Conservation (phyloP, 1,140 invertebrate species). For the Zaprionus capensis region DNA sequence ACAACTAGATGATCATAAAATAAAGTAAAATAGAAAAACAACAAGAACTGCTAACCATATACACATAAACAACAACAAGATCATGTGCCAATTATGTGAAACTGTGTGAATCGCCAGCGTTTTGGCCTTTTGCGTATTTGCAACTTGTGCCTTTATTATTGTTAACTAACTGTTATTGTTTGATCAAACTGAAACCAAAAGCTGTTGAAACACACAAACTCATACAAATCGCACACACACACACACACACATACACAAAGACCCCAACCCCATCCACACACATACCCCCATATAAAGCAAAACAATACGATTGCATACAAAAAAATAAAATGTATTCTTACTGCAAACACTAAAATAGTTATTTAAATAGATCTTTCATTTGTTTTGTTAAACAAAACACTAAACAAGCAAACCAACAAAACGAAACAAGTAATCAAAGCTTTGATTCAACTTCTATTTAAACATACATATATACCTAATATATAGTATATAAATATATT, state of each 20-base stretch:
- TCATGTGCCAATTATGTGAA: constrained; percentile 79
- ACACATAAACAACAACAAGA: constrained; percentile 46
- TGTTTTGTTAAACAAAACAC: constrained; percentile 80
- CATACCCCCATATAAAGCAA: constrained; percentile 8
- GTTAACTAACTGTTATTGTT: constrained; percentile 82
- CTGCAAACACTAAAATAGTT: constrained; percentile 63
- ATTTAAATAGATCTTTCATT: constrained; percentile 77
- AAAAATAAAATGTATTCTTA: constrained; percentile 2
- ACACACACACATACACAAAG: constrained; percentile 4
- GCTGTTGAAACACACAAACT: constrained; percentile 71
- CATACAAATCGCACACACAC: constrained; percentile 14
- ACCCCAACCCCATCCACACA: background rate
- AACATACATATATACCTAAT: constrained; percentile 70
- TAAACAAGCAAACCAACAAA: constrained; percentile 68
- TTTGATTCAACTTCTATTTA: constrained; percentile 81
- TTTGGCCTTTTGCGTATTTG: constrained; percentile 75
- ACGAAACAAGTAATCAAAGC: constrained; percentile 73
- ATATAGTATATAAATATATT: constrained; percentile 83
- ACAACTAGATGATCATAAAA: constrained; percentile 36
- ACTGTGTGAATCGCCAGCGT: constrained; percentile 75
- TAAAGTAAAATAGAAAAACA: constrained; percentile 30
- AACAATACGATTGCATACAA: constrained; percentile 5
- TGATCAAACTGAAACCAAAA: constrained; percentile 79
- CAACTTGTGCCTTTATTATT: constrained; percentile 82
- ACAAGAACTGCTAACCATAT: constrained; percentile 25